Conservation (phyloP, 2,888 invertebrate genomes). For the Catocala fraxini region DNA sequence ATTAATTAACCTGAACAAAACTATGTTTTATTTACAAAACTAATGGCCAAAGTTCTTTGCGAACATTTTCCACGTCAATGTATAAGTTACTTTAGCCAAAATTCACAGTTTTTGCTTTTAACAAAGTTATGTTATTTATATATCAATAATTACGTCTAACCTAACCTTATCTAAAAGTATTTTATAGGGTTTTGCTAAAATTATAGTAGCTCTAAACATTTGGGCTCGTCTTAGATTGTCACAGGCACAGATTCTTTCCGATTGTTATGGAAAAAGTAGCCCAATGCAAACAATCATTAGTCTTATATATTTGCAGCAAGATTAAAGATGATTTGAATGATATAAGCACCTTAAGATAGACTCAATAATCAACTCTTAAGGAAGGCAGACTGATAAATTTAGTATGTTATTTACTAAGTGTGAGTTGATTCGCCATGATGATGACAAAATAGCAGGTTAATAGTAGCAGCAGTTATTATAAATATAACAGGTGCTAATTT, state of each 20-base stretch:
- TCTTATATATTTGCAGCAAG: background rate
- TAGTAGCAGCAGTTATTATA: no score
- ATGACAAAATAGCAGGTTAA: no score
- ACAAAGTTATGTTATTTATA: background rate
- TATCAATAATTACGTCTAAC: no score
- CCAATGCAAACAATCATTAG: background rate
- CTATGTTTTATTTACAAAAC: slow-evolving; percentile 50
- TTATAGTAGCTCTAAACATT: no score
- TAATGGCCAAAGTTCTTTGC: slow-evolving; percentile 39
- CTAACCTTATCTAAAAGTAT: no score
- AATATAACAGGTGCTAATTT: no score
- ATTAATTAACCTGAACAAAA: slow-evolving; percentile 42
- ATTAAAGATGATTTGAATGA: background rate
- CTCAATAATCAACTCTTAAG: slow-evolving; percentile 12
- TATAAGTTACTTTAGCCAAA: slow-evolving; percentile 18
- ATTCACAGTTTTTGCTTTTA: background rate
- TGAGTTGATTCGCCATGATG: no score
- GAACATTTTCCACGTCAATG: slow-evolving; percentile 26
- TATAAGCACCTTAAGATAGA: slow-evolving; percentile 2
- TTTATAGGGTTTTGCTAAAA: no score
- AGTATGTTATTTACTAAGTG: slow-evolving; percentile 18
- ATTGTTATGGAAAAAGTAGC: no score
- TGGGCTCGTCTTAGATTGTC: no score
- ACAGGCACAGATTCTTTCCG: no score
- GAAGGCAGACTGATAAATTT: slow-evolving; percentile 35